Base-by-base conservation (phyloP, 2,797 vertebrate species). In the Rousettus madagascariensis region DNA sequence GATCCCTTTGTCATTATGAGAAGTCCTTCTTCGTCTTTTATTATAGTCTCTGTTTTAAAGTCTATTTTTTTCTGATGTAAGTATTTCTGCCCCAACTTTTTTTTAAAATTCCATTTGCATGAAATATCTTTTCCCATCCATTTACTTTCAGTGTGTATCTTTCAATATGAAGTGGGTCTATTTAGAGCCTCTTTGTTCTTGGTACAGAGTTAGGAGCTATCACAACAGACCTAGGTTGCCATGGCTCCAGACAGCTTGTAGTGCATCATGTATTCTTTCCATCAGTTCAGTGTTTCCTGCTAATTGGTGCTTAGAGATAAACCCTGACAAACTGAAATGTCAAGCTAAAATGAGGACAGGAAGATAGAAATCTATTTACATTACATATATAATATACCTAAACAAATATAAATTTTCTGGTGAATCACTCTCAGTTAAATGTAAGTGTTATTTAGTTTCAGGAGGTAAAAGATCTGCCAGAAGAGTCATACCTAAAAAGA, bases 381-480 rank as follows among this genome's bases (percentile, higher is more conserved):
- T 66, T 91, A 72, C 43, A 49, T 71, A 36, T 69, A 33, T 8
- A 59, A 49, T 53, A 28, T 80, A 19, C 38, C 28, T 33, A 61
- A 87, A 57, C 68, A 92, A 77, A 94, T 43, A 69, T 43, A 10
- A 87, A 77, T 82, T 87, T 11, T 82, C 71, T 80, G 30, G 30
- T 59, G 41, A 95, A 24, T 91, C 3, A 0, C 20, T 59, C 65
- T 69, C 68, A 82, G 72, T 65, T 77, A 86, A 92, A 71, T 33
- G 6, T 80, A 69, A 80, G 33, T 69, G 24, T 41, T 86, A 59
- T 86, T 95, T 38, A 51, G 7, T 86, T 96, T 95, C 55, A 69
- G 71, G 69, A 95, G 38, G 20, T 57, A 53, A 36, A 95, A 92
- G 3, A 91, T 80, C 26, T 94, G 43, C 61, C 24, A 72, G 12